Base-by-base conservation (phyloP, 2,797 vertebrate species). In the Syngnathus rostellatus region DNA sequence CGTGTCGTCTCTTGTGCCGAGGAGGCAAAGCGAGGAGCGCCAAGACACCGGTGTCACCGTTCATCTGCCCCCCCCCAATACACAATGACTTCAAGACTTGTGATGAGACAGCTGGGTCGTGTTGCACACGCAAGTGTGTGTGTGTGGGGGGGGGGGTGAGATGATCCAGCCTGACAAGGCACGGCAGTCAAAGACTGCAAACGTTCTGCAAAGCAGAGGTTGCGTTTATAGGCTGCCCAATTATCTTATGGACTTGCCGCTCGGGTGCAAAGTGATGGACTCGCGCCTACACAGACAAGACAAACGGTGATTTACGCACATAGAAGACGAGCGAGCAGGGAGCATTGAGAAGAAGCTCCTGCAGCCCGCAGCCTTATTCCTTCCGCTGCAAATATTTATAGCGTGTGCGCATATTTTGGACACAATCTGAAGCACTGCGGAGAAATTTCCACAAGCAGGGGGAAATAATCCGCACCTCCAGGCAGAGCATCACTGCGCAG, bases 201-300 rank as follows among this genome's bases (percentile, higher is more conserved):
- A 16, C n/a, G 50, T n/a, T 54, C 51, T 11, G 21, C 51, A 54
- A 57, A 16, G 2, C 50, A 51, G 50, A 51, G 25, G 11, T 12
- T 58, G 72, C 77, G 73, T 65, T 72, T 68, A 69, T 85, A 72
- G 72, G 68, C 19, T 51, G 70, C 46, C 63, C 72, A 73, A 77
- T 84, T 77, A 80, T 86, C 76, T 88, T 77, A 75, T 68, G 85
- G 83, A 87, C 84, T 84, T 90, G 83, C 80, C 79, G 69, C 74
- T 78, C 79, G 69, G 75, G 38, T 55, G 39, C 39, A 83, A 85
- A 90, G 87, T 86, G 86, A 86, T 90, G 85, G 86, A 92, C 92
- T 84, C 89, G 90, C 84, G 79, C 78, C 74, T 71, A 75, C 79
- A 71, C 70, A 69, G 58, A 21, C 37, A 68, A 72, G 85, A 46